Percentiles rank a stretch among this genome's conserved stretches.
These are phyloP conservation scores for Lasiurus cinereus DNA, from an alignment of 2,113 vertebrate species.

Conservation along the genomic window DNA sequence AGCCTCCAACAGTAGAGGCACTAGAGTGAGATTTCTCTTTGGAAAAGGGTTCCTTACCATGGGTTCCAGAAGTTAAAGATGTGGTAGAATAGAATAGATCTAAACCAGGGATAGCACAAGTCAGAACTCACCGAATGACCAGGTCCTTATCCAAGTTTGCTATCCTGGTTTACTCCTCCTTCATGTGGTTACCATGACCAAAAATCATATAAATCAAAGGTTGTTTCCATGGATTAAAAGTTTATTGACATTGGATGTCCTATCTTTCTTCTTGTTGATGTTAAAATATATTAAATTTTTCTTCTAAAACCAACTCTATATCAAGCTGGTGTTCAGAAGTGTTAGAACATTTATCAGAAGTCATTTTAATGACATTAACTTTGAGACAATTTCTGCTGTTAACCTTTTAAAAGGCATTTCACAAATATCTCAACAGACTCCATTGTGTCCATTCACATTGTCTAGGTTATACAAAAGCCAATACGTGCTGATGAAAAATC, in stretches of 20 bases:
- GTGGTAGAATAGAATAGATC: not conserved
- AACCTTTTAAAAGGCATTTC: conserved; percentile 32
- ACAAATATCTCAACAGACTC: not conserved
- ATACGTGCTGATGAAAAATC: not conserved
- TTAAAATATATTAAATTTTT: conserved; percentile 49
- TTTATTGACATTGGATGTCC: not conserved
- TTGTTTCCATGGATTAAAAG: not conserved
- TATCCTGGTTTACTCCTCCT: not conserved
- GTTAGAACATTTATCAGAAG: not conserved
- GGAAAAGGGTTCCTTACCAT: not conserved
- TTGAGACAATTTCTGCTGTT: not conserved
- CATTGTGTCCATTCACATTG: not conserved
- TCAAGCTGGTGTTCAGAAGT: conserved; percentile 54
- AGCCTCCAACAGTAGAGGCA: not conserved
- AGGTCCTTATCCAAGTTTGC: not conserved
- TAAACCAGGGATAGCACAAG: not conserved
- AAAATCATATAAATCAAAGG: not conserved
- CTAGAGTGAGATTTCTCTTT: not conserved
- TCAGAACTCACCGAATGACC: not conserved
- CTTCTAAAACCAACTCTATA: not conserved
- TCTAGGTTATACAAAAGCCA: conserved; percentile 21
- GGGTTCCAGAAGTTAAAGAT: not conserved
- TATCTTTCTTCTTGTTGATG: conserved; percentile 7
- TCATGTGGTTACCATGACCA: not conserved
- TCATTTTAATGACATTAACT: conserved; percentile 45